These are phyloP conservation scores for Aplidium turbinatum DNA, from an alignment of 23 tunicate genomes.

Conservation along the genomic window DNA sequence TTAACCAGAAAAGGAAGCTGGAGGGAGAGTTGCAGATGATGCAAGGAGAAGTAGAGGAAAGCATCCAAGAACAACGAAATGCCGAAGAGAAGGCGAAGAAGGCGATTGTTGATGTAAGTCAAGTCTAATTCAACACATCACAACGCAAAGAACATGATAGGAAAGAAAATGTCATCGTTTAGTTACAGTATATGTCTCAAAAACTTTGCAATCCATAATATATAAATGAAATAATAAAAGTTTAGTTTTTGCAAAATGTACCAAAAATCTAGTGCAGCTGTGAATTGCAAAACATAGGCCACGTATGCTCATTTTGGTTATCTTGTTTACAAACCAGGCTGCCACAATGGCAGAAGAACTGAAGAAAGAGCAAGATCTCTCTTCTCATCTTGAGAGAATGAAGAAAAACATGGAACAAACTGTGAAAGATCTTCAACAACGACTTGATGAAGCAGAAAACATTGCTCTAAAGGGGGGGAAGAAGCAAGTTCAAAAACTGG, in stretches of 20 bases:
- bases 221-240: no score
- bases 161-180: no score
- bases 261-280: no score
- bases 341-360: slow-evolving; percentile 95
- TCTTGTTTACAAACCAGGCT: slow-evolving; percentile 43
- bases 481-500: slow-evolving; percentile 95
- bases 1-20: slow-evolving; percentile 96
- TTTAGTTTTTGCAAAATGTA: no score
- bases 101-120: slow-evolving; percentile 84
- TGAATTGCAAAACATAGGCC: no score
- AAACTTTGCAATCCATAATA: no score
- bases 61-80: slow-evolving; percentile 92
- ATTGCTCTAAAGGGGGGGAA: slow-evolving; percentile 97
- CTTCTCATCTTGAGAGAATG: slow-evolving; percentile 98
- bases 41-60: slow-evolving; percentile 93
- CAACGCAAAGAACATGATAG: background rate
- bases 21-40: slow-evolving; percentile 87
- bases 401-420: slow-evolving; percentile 97
- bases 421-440: slow-evolving; percentile 92
- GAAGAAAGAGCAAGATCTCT: slow-evolving; percentile 96
- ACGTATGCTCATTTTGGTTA: no score
- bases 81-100: slow-evolving; percentile 97
- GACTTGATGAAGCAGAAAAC: slow-evolving; percentile 96
- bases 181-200: no score
- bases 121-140: background rate